Base-by-base conservation (phyloP, 2,888 invertebrate genomes). In the Lampropteryx suffumata region DNA sequence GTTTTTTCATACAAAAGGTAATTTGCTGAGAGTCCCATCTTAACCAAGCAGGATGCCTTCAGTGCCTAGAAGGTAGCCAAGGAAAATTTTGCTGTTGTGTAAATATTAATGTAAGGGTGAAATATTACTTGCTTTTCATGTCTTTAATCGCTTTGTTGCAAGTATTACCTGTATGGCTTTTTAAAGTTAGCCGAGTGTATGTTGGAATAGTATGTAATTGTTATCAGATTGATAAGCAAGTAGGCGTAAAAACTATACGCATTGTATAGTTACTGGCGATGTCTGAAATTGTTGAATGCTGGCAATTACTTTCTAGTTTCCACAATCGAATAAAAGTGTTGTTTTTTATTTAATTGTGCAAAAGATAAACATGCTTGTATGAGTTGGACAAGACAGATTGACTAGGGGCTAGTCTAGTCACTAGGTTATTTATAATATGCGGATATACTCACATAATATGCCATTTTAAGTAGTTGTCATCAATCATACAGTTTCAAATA, bases 131-230 rank as follows among this genome's bases (percentile, higher is more conserved):
- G 83, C 84, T 84, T 84, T 79, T 68, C 71, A 69, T 83, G 79
- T 79, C 69, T 72, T 75, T 67, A 70, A 73, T 75, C 77, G 80
- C 80, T 83, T 83, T 69, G 64, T 77, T 71, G 76, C 67, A 67
- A 67, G 34, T 79, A 77, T 81, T 68, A 72, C 70, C 61, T 82
- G 76, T 72, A 68, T 65, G 74, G 67, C 66, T 67, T 62, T 62
- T 61, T 58, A 59, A 67, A 43, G 48, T 29, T 50, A 45, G 41
- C 35, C 41, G 44, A 61, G 51, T 63, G 62, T 58, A 47, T 63
- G 62, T 58, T 56, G 50, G 29, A 39, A 33, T 49, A 43, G 47
- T 40, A 27, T 42, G 46, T 48, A 41, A 45, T 41, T 60, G 55
- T 55, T 50, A 55, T 50, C 55, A 21, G 24, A 30, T 35, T 57